Conservation (phyloP, 1,140 invertebrate species). For the Drosophila teissieri region DNA sequence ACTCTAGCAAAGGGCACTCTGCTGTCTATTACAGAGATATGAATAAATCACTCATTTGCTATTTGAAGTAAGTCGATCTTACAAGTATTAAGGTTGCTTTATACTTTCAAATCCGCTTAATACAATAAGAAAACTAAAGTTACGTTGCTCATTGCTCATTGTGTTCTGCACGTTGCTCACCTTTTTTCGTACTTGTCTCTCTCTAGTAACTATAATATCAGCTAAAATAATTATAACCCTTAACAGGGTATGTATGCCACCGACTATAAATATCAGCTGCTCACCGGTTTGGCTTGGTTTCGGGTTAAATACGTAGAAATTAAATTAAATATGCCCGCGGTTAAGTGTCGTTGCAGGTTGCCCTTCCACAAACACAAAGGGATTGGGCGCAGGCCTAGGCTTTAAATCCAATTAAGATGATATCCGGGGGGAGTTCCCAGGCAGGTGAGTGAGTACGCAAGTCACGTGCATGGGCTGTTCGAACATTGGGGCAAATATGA, state of each 20-base stretch:
- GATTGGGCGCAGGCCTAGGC: constrained; percentile 28
- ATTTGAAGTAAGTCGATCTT: too few species aligned
- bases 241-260: neutral
- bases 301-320: constrained; percentile 79
- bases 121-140: too few species aligned
- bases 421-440: constrained; percentile 15
- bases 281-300: constrained; percentile 46
- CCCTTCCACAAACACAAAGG: constrained; percentile 49
- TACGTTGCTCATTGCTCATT: too few species aligned
- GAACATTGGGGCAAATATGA: neutral
- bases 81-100: neutral
- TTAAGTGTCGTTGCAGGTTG: constrained; percentile 41
- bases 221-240: too few species aligned
- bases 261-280: neutral
- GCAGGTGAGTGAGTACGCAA: constrained; percentile 27
- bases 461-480: constrained; percentile 55
- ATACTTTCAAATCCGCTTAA: too few species aligned
- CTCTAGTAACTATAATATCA: too few species aligned
- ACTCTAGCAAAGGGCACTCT: neutral
- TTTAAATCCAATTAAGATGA: constrained; percentile 71
- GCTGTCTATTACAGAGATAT: neutral
- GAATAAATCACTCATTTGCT: neutral
- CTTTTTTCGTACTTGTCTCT: too few species aligned
- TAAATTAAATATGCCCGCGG: constrained; percentile 80
- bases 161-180: too few species aligned